Percentiles rank a stretch among this genome's conserved stretches.
These are phyloP conservation scores for Percina caprodes DNA, from an alignment of 2,113 vertebrate species.

Conservation along the genomic window DNA sequence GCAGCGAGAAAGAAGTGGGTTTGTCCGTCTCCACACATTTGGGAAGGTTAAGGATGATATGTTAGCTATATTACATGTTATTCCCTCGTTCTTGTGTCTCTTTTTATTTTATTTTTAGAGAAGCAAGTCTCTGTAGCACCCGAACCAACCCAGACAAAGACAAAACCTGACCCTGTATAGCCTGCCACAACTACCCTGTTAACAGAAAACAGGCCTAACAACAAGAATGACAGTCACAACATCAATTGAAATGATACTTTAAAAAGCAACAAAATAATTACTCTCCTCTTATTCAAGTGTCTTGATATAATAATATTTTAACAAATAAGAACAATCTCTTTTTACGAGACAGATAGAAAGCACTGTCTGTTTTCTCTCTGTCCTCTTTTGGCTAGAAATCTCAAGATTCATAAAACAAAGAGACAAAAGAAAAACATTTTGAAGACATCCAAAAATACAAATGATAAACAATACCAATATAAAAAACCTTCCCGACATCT, in stretches of 20 bases:
- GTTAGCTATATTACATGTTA: slow-evolving; percentile 79
- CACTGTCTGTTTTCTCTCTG: slow-evolving; percentile 64
- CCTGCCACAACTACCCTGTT: slow-evolving; percentile 53
- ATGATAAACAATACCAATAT: slow-evolving; percentile 76
- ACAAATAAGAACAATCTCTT: slow-evolving; percentile 76
- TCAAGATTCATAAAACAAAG: slow-evolving; percentile 62
- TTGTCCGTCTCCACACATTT: slow-evolving; percentile 56
- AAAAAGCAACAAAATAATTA: slow-evolving; percentile 81
- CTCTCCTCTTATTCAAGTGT: slow-evolving; percentile 84
- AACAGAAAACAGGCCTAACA: slow-evolving; percentile 73
- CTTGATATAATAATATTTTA: slow-evolving; percentile 80
- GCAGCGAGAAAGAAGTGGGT: slow-evolving; percentile 32
- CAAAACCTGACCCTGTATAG: slow-evolving; percentile 67
- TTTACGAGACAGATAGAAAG: slow-evolving; percentile 68
- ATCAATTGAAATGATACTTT: slow-evolving; percentile 80
- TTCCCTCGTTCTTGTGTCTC: slow-evolving; percentile 50
- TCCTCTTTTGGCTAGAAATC: slow-evolving; percentile 80
- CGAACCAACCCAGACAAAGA: slow-evolving; percentile 62
- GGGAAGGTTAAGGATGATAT: slow-evolving; percentile 75
- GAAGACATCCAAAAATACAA: slow-evolving; percentile 80
- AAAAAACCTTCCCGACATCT: slow-evolving; percentile 68
- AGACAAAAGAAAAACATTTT: slow-evolving; percentile 55
- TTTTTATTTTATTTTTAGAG: slow-evolving; percentile 21
- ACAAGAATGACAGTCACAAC: slow-evolving; percentile 74
- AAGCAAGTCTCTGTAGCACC: slow-evolving; percentile 77